Base-by-base conservation (phyloP, 2,797 vertebrate species). In the Phylloscopus collybita region DNA sequence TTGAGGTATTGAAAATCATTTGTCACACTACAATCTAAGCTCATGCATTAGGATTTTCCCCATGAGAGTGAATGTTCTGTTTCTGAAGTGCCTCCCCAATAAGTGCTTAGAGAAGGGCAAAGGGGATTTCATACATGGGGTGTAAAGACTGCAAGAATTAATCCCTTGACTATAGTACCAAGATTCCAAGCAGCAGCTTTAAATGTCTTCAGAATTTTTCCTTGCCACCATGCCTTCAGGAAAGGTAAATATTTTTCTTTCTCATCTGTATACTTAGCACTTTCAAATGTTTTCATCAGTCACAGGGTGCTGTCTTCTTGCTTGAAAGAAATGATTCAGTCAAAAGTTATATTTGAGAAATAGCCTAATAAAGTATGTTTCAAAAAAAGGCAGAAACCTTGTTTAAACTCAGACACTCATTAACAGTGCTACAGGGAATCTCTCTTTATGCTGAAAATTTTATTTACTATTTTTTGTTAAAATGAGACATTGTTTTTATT, bases 241-340 rank as follows among this genome's bases (percentile, higher is more conserved):
- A 89, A 95, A 95, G 12, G 27, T 73, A 94, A 97, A 96, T 93
- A 92, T 96, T 92, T 95, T 96, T 70, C n/a, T 80, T 91, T 91
- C 81, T 92, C 79, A 87, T 67, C 34, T 78, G 64, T 76, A 69
- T n/a, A 61, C 50, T 91, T 78, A 83, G 53, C 65, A 86, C 61
- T 92, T 94, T 30, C 34, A 94, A 87, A 89, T 69, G 38, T 91
- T 93, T 95, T 92, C 69, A 64, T 80, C 49, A 74, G 49, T 74
- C 56, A 53, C 53, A 91, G 38, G 50, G 70, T 85, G 83, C 50
- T 75, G 34, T 70, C n/a, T 29, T 85, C 64, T 82, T 89, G 17
- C n/a, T 82, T 87, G 74, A 94, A 93, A 89, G 54, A 82, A 91
- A 87, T 61, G 1, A 61, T 66, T 80, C 53, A 36, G 32, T 61